These are phyloP conservation scores for Poeciliopsis paucimaculata DNA, from an alignment of 2,797 vertebrate species.

Conservation along the genomic window DNA sequence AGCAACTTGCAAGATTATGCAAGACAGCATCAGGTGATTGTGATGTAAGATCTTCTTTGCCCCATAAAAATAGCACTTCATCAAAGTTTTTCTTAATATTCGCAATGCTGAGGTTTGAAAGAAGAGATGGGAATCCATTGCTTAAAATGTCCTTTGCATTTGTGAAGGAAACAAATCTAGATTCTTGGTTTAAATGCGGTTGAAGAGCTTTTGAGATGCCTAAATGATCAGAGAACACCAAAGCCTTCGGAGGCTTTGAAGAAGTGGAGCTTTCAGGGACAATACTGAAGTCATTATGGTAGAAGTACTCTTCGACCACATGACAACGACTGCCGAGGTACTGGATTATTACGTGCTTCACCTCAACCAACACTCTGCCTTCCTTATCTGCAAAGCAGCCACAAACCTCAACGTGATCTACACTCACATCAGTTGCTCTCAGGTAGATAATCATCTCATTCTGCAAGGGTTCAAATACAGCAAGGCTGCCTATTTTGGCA, in stretches of 20 bases:
- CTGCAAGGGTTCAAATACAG: slow-evolving; percentile 81
- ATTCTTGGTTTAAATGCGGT: slow-evolving; percentile 73
- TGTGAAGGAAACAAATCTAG: slow-evolving; percentile 50
- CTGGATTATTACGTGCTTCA: slow-evolving; percentile 78
- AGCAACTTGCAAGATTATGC: slow-evolving; percentile 77
- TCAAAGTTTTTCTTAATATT: slow-evolving; percentile 69
- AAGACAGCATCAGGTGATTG: slow-evolving; percentile 62
- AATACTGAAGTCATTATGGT: slow-evolving; percentile 80
- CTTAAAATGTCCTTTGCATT: slow-evolving; percentile 59
- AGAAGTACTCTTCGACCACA: slow-evolving; percentile 82
- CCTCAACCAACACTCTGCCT: slow-evolving; percentile 83
- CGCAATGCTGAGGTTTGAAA: slow-evolving; percentile 64
- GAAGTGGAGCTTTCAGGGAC: slow-evolving; percentile 29
- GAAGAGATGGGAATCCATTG: slow-evolving; percentile 58
- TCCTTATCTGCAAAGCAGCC: slow-evolving; percentile 85
- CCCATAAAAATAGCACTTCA: slow-evolving; percentile 87
- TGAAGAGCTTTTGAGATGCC: slow-evolving; percentile 79
- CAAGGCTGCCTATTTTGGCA: slow-evolving; percentile 81
- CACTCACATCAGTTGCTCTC: slow-evolving; percentile 70
- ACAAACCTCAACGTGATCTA: slow-evolving; percentile 81
- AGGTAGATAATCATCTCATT: slow-evolving; percentile 88
- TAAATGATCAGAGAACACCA: slow-evolving; percentile 83
- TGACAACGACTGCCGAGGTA: slow-evolving; percentile 69
- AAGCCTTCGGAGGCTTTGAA: slow-evolving; percentile 57
- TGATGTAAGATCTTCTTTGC: slow-evolving; percentile 77